Conservation (phyloP, 2,113 vertebrate genomes). For the Empidonax alnorum region DNA sequence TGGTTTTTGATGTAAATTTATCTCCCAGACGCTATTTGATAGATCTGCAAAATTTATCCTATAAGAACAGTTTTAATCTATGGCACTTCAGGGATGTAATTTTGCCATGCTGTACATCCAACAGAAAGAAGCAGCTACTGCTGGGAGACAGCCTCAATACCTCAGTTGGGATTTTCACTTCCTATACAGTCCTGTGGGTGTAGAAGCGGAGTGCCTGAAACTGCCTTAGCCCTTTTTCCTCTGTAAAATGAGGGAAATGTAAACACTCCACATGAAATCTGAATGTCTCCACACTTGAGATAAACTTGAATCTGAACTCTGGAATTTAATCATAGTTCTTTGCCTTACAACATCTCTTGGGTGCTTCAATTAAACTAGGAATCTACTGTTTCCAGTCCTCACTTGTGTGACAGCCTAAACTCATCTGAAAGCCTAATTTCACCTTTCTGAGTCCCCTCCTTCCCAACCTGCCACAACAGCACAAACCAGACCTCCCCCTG, state of each 20-base stretch:
- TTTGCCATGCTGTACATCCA: background rate
- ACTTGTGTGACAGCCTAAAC: background rate
- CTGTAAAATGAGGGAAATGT: background rate
- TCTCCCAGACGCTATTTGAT: background rate
- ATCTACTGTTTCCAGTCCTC: background rate
- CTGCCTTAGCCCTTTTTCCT: background rate
- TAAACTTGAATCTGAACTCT: background rate
- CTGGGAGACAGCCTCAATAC: background rate
- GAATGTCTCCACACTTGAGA: background rate
- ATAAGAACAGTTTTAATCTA: background rate
- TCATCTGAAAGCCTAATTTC: background rate
- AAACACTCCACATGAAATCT: background rate
- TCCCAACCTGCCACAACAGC: background rate
- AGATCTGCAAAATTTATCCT: background rate
- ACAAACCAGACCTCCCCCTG: background rate
- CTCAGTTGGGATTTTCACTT: background rate
- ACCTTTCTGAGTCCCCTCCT: background rate
- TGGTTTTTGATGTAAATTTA: background rate
- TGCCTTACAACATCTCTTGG: background rate
- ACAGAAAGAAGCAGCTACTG: background rate
- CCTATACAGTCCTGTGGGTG: background rate
- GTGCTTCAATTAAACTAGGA: background rate
- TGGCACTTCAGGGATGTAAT: background rate
- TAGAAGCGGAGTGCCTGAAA: background rate
- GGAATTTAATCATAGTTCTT: background rate